Evolutionary conservation across 2,888 invertebrate species (phyloP), one percentile per base, ranked within the genome.

Genomic region (Drosophila gaucha): DNA sequence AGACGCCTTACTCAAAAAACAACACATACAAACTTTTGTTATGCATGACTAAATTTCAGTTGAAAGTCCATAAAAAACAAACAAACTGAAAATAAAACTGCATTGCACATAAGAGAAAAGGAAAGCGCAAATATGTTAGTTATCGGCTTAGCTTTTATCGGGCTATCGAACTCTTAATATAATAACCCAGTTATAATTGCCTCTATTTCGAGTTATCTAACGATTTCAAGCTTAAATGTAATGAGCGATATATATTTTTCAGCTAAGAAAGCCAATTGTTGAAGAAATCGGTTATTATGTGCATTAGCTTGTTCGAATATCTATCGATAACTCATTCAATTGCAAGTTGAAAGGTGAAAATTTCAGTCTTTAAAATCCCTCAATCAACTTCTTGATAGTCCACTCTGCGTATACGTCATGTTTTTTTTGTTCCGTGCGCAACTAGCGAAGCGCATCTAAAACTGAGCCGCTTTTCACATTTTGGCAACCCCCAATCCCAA

Each of bases 391-490:
- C 28, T 51, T 14, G 20, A 8, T 26, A 33, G 33, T 12, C 28
- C 9, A 26, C 46, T 35, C 43, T 67, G 80, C 80, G 68, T 69
- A 76, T 69, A 28, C 72, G 46, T 54, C 62, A 69, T 64, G 55
- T 44, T 26, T 47, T 47, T 50, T 50, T 46, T 56, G 54, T 51
- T 38, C 44, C 4, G n/a, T 3, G 20, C 14, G 9, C n/a, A 57
- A 41, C 35, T 49, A 50, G 41, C 62, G 41, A 50, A 38, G 52
- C 43, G 33, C 58, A 24, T 49, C 66, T 46, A 47, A 76, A 79
- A 58, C 60, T 83, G 74, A 70, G 46, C 67, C 57, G 77, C 58
- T 76, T 76, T 72, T 50, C 54, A 50, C 52, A 43, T 52, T 62
- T 54, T 18, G 35, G 44, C 31, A 33, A 16, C 33, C 14, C 6